Evolutionary conservation across 2,113 vertebrate genomes (phyloP).

Genomic region (Lathamus discolor): DNA sequence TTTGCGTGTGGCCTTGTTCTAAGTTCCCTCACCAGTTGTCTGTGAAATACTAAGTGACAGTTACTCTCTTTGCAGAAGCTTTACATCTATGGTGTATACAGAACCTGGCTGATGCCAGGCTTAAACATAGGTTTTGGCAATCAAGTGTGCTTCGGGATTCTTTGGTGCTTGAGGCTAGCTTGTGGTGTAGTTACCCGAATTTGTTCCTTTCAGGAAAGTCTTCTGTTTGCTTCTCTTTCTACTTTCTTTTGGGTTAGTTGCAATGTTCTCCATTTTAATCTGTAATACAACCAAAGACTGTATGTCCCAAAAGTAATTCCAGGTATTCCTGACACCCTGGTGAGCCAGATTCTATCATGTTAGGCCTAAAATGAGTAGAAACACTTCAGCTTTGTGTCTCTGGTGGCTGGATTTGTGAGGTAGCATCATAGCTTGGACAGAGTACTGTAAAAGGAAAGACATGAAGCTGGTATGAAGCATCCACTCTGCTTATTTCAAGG

Average conservation of each 20-base stretch:
- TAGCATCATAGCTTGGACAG: neutral
- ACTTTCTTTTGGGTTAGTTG: neutral
- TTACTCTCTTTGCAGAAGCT: neutral
- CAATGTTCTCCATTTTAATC: neutral
- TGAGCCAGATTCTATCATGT: neutral
- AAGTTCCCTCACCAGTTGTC: neutral
- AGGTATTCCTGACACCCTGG: neutral
- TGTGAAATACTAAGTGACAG: neutral
- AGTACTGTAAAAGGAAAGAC: neutral
- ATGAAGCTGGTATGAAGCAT: neutral
- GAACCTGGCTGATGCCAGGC: neutral
- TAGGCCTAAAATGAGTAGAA: neutral
- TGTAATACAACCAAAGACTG: neutral
- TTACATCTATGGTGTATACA: neutral
- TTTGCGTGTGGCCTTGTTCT: neutral
- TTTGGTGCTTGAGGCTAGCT: neutral
- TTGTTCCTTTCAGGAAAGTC: neutral
- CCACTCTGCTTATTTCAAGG: neutral
- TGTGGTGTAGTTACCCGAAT: neutral
- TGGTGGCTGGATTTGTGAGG: neutral
- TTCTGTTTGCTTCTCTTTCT: neutral
- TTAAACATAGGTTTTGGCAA: neutral
- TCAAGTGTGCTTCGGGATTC: rapidly evolving
- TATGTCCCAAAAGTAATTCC: neutral
- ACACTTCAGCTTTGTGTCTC: neutral